These are phyloP conservation scores for Sialis lutaria DNA, from an alignment of 2,888 invertebrate genomes.

Conservation along the genomic window DNA sequence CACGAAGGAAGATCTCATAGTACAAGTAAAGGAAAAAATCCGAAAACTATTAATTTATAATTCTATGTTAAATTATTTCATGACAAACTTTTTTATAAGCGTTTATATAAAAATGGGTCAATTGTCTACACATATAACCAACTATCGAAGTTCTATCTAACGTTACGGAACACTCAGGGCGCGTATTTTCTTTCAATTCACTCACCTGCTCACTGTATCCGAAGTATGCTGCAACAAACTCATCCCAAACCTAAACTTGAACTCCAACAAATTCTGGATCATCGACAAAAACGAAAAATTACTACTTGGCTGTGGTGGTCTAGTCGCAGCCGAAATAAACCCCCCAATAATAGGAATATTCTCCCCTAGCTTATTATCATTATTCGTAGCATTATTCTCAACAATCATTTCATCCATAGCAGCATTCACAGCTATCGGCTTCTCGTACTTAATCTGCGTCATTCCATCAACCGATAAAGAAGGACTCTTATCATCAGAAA, in stretches of 20 bases:
- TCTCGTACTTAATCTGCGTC: neutral
- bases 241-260: constrained; percentile 48
- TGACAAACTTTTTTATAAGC: too few relatives aligned
- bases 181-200: constrained; percentile 37
- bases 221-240: constrained; percentile 50
- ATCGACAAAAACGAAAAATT: constrained; percentile 33
- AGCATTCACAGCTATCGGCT: neutral
- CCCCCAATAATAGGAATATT: constrained; percentile 9
- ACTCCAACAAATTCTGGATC: constrained; percentile 43
- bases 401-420: neutral
- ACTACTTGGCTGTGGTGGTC: neutral
- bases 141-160: too few relatives aligned
- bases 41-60: too few relatives aligned
- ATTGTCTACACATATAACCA: too few relatives aligned
- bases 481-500: constrained; percentile 19
- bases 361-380: constrained; percentile 9
- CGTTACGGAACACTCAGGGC: constrained; percentile 18
- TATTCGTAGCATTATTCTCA: constrained; percentile 4
- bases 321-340: constrained; percentile 4
- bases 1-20: too few relatives aligned
- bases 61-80: too few relatives aligned
- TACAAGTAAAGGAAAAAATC: too few relatives aligned
- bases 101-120: too few relatives aligned
- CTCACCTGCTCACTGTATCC: constrained; percentile 44
- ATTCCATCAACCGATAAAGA: too few relatives aligned